Percentiles rank a stretch among this genome's conserved stretches.
Evolutionary conservation across 2,888 invertebrate genomes (phyloP).

Genomic region (Pachycephus smyrnensis): DNA sequence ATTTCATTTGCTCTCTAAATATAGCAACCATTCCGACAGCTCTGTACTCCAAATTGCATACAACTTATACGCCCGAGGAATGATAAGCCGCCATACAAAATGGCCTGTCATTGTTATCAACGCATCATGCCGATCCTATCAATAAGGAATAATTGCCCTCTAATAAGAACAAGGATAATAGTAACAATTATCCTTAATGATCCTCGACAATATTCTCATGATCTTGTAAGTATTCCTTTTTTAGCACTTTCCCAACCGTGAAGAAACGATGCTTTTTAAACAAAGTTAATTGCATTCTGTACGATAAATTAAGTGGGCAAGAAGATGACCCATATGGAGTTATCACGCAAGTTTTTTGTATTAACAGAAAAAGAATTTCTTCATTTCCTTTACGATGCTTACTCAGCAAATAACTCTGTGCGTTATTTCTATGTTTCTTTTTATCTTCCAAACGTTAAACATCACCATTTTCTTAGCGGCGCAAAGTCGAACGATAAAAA

Average conservation of each 20-base stretch:
- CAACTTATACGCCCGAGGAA: not conserved
- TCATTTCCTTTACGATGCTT: not conserved
- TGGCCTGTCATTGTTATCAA: not conserved
- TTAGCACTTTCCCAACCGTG: not conserved
- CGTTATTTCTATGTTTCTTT: not conserved
- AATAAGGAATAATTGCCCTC: not conserved
- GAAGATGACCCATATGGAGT: not conserved
- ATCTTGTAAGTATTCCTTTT: not conserved
- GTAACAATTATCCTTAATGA: not conserved
- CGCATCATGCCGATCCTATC: not conserved
- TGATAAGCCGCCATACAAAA: not conserved
- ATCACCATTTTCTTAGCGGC: not conserved
- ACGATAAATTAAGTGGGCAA: not conserved
- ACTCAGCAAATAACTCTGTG: not conserved
- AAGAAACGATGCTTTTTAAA: not conserved
- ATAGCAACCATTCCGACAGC: not conserved
- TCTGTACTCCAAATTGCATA: not conserved
- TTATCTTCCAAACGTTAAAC: not conserved
- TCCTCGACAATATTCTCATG: not conserved
- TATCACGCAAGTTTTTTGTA: not conserved
- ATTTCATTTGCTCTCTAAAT: not conserved
- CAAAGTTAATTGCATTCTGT: too few species aligned
- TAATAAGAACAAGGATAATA: not conserved
- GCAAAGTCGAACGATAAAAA: not conserved
- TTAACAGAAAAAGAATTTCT: not conserved